Conservation (phyloP, 2,797 vertebrate genomes). For the Spheniscus humboldti region DNA sequence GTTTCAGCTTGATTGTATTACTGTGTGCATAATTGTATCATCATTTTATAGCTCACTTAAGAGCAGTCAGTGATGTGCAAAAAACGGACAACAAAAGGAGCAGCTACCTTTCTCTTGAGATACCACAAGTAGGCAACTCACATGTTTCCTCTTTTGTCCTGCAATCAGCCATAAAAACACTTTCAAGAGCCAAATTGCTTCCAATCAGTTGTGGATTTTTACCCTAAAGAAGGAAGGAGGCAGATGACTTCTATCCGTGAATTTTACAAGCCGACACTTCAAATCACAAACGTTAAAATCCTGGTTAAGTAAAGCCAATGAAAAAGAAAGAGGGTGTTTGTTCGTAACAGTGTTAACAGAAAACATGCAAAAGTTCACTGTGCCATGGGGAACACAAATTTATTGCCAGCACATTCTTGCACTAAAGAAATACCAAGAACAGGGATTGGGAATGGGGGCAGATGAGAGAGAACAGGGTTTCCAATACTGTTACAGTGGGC, state of each 20-base stretch:
- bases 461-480: background rate
- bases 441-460: rapidly evolving
- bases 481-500: background rate
- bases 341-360: background rate
- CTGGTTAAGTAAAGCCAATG: background rate
- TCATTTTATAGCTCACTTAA: background rate
- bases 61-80: background rate
- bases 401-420: background rate
- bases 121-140: background rate
- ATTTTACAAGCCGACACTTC: background rate
- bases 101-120: background rate
- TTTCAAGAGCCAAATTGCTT: background rate
- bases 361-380: background rate
- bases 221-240: background rate
- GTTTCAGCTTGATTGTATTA: background rate
- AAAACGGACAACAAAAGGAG: background rate
- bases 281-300: background rate
- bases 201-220: background rate
- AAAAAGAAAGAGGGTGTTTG: background rate
- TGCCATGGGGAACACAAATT: background rate
- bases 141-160: background rate
- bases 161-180: background rate
- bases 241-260: background rate
- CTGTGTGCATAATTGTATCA: background rate
- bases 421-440: background rate